Evolutionary conservation across 2,888 invertebrate species (phyloP), one percentile per base, ranked within the genome.

Genomic region (Villa cingulata): DNA sequence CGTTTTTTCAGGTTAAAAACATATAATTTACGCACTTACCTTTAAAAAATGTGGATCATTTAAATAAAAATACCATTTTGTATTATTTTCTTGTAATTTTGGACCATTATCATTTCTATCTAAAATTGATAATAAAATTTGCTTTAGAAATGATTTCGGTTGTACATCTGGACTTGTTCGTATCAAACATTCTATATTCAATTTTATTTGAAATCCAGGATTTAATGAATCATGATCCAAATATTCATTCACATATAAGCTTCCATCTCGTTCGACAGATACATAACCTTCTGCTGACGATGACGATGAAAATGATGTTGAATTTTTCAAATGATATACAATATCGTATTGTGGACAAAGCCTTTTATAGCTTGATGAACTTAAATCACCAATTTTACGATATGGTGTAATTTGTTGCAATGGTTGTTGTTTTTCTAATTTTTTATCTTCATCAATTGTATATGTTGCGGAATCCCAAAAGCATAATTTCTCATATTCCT

Each of bases 21-120:
- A n/a, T n/a, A n/a, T n/a, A n/a, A n/a, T n/a, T n/a, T n/a, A n/a
- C n/a, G n/a, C 39, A 57, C 62, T 58, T 53, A 69, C 69, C 65
- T 58, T 55, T 49, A 58, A 58, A 48, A 67, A 66, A 51, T 65
- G 63, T 5, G 66, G 64, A 55, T 64, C 60, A 7, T 60, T 58
- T 55, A 69, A 51, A 45, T 57, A 44, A 47, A 68, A 63, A 3
- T 9, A 29, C 15, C 37, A 18, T 27, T 55, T 54, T 20, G 62
- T 58, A 9, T 59, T 56, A 9, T 60, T 56, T 54, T 76, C 74
- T 53, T 77, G 65, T 32, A 78, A 57, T 54, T 84, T 73, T 1
- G 95, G 94, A 12, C 89, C 88, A 63, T 95, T 92, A 66, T 96
- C 95, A 68, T 96, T 96, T 66, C 89, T 88, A 62, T 88, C 86